A percentile compares a stretch with the other conserved stretches of the same genome.
Conservation (phyloP, 2,888 invertebrate genomes). For the Torymus tubicola region DNA sequence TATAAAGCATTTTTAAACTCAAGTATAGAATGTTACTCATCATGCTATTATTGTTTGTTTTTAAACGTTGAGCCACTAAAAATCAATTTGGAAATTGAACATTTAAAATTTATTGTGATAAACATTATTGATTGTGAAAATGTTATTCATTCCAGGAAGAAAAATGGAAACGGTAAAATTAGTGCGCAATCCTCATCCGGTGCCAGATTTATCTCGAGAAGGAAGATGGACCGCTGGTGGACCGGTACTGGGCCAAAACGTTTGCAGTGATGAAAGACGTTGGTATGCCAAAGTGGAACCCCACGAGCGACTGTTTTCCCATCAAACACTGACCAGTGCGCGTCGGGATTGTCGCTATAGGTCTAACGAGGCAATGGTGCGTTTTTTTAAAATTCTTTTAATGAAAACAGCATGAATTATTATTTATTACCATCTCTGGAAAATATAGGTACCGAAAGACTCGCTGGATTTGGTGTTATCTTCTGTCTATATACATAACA, state of each 20-base stretch:
- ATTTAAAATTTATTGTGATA: no score
- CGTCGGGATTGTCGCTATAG: slow-evolving; percentile 71
- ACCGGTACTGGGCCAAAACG: slow-evolving; percentile 68
- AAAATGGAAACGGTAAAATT: slow-evolving; percentile 54
- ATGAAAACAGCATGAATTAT: not conserved
- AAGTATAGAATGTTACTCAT: no score
- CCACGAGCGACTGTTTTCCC: slow-evolving; percentile 79
- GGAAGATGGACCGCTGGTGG: slow-evolving; percentile 66
- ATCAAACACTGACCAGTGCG: slow-evolving; percentile 81
- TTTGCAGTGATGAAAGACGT: slow-evolving; percentile 63
- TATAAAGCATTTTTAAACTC: no score
- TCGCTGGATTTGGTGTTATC: slow-evolving; percentile 83
- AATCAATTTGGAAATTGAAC: no score
- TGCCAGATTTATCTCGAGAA: slow-evolving; percentile 71
- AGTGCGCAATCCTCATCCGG: slow-evolving; percentile 70
- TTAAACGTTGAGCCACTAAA: no score
- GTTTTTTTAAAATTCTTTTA: not conserved
- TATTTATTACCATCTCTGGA: not conserved
- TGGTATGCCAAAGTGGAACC: slow-evolving; percentile 70
- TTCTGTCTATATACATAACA: slow-evolving; percentile 83
- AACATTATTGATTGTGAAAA: no score
- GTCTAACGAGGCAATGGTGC: not conserved
- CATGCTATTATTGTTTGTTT: no score
- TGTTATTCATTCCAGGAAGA: slow-evolving; percentile 41
- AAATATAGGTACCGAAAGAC: slow-evolving; percentile 80